A percentile compares a stretch with the other conserved stretches of the same genome.
phyloP scores from a whole-genome alignment of 2,888 invertebrate genomes.

The Ditula angustiorana region DNA sequence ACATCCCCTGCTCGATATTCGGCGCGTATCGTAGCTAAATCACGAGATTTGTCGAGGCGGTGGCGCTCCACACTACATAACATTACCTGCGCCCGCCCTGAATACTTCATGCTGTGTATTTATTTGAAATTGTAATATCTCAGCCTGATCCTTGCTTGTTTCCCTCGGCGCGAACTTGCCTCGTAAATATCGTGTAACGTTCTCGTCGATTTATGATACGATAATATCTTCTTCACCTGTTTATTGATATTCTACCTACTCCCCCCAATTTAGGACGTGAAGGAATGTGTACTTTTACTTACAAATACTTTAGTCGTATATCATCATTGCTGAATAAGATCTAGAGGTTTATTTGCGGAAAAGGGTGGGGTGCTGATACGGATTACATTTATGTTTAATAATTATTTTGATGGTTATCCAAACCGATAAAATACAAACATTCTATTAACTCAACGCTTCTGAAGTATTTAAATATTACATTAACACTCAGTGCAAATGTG shows the following conservation, averaged over 20 bases:
- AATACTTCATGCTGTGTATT: constrained; percentile 84
- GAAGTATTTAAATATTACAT: constrained; percentile 32
- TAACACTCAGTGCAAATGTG: constrained; percentile 16
- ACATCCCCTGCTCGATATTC: constrained; percentile 79
- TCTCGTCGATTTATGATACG: constrained; percentile 75
- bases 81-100: constrained; percentile 80
- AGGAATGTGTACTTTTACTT: constrained; percentile 32
- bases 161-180: constrained; percentile 72
- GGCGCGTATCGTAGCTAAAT: constrained; percentile 82
- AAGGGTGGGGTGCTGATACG: constrained; percentile 27
- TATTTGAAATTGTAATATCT: constrained; percentile 85
- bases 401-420: constrained; percentile 23
- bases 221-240: constrained; percentile 66
- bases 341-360: constrained; percentile 19
- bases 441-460: constrained; percentile 40
- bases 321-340: constrained; percentile 28
- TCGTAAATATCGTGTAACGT: constrained; percentile 78
- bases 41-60: constrained; percentile 83
- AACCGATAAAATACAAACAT: constrained; percentile 25
- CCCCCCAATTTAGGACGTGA: constrained; percentile 31
- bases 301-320: constrained; percentile 19
- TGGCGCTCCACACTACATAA: constrained; percentile 78
- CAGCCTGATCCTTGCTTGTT: constrained; percentile 78
- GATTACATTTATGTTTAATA: constrained; percentile 25
- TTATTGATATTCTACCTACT: constrained; percentile 39